Evolutionary conservation across 2,888 invertebrate species (phyloP).

Genomic region (Nasonia oneida): DNA sequence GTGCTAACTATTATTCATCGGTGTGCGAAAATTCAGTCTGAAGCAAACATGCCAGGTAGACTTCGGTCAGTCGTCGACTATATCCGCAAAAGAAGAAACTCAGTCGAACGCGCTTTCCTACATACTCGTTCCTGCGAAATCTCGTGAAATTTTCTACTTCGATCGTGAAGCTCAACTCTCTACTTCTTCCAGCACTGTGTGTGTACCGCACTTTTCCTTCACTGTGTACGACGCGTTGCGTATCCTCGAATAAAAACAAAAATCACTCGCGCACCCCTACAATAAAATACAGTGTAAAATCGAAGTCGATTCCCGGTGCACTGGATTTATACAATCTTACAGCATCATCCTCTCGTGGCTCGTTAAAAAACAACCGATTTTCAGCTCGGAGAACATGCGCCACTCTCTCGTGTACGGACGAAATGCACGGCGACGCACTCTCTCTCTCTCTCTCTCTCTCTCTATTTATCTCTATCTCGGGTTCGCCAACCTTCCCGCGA

Average conservation of each 20-base stretch:
- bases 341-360: neutral
- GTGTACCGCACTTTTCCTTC: neutral
- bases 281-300: neutral
- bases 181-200: conserved; percentile 2
- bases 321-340: neutral
- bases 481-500: conserved; percentile 70
- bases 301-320: neutral
- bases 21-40: neutral
- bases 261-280: conserved; percentile 42
- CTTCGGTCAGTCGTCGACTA: neutral
- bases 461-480: conserved; percentile 20
- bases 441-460: neutral
- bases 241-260: neutral
- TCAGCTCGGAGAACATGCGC: neutral
- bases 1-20: neutral
- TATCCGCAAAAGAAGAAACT: neutral
- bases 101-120: neutral
- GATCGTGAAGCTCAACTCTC: neutral
- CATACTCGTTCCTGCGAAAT: neutral
- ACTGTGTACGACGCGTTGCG: neutral
- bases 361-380: neutral
- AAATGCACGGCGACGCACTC: conserved; percentile 12
- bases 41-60: neutral
- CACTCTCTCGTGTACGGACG: neutral
- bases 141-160: conserved; percentile 1